These are phyloP conservation scores for Leucozona laternaria DNA, from an alignment of 2,888 invertebrate genomes.

Conservation along the genomic window DNA sequence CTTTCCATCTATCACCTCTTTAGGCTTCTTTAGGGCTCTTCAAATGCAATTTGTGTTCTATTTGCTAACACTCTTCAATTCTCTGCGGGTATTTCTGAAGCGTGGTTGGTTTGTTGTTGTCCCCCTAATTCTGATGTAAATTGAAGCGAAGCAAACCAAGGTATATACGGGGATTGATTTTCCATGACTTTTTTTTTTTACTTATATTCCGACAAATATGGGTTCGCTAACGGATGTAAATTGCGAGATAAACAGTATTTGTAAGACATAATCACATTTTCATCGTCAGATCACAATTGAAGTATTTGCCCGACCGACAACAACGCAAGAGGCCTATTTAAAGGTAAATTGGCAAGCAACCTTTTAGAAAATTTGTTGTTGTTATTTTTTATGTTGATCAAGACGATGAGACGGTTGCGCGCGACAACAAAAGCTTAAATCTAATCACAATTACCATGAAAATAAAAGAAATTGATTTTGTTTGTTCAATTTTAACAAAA, in stretches of 20 bases:
- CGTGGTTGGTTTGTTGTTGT: background rate
- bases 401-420: background rate
- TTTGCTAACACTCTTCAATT: slow-evolving; percentile 21
- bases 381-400: background rate
- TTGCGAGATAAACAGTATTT: slow-evolving; percentile 67
- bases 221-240: slow-evolving; percentile 68
- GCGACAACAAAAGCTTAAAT: slow-evolving; percentile 46
- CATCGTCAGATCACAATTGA: slow-evolving; percentile 49
- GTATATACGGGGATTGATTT: slow-evolving; percentile 54
- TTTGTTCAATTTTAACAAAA: slow-evolving; percentile 17
- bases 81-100: slow-evolving; percentile 11
- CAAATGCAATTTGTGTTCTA: slow-evolving; percentile 17
- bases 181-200: slow-evolving; percentile 42
- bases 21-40: slow-evolving; percentile 62
- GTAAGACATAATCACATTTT: slow-evolving; percentile 60
- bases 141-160: slow-evolving; percentile 16
- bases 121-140: slow-evolving; percentile 63
- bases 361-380: background rate
- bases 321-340: slow-evolving; percentile 1
- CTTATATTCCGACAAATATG: slow-evolving; percentile 47
- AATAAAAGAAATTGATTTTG: slow-evolving; percentile 66
- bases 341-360: slow-evolving; percentile 8
- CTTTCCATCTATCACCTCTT: slow-evolving; percentile 58
- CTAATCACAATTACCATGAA: slow-evolving; percentile 58
- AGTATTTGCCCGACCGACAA: slow-evolving; percentile 27